Base-by-base conservation (phyloP, 2,113 vertebrate species). In the Garra rufa region DNA sequence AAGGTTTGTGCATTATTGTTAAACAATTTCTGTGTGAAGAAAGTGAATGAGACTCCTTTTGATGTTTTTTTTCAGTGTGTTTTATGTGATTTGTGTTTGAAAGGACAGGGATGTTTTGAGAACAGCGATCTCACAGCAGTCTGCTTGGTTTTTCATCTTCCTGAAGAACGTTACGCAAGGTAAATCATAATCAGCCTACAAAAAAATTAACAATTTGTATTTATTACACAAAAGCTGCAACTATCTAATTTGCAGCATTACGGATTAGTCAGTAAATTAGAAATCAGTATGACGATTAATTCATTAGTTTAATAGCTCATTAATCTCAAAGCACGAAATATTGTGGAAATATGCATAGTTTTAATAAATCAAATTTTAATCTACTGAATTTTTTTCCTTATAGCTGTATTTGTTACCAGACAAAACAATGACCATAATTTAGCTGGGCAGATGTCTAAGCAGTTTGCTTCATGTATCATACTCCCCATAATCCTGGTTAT, bases 101-200 rank as follows among this genome's bases (percentile, higher is more conserved):
- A 26, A 75, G 74, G 8, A 44, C 38, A 44, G 14, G 15, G 14
- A n/a, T 41, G 11, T 2, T 15, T 59, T 28, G 21, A 44, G 38
- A 15, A 19, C 24, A 0, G 55, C 9, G 15, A 57, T 10, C 52
- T 15, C 19, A 24, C 34, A 8, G 48, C 28, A 57, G 30, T 38
- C 52, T 3, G 41, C 26, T 41, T 17, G 52, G 24, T 59, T 59
- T n/a, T 78, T 11, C 9, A 9, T 61, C 34, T 78, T 61, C 76
- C 38, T 43, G 13, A 14, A 26, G 34, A 17, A 78, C 44, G 6
- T 17, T 78, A 6, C n/a, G 17, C 21, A 24, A n/a, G 52, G 21
- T 77, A 77, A 77, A 77, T 77, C 21, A 30, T 52, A 76, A 41
- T 41, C 55, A 11, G 21, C 55, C 76, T 44, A 19, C n/a, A n/a